These are phyloP conservation scores for Brachycybe producta DNA, from an alignment of 2,888 invertebrate genomes.

Conservation along the genomic window DNA sequence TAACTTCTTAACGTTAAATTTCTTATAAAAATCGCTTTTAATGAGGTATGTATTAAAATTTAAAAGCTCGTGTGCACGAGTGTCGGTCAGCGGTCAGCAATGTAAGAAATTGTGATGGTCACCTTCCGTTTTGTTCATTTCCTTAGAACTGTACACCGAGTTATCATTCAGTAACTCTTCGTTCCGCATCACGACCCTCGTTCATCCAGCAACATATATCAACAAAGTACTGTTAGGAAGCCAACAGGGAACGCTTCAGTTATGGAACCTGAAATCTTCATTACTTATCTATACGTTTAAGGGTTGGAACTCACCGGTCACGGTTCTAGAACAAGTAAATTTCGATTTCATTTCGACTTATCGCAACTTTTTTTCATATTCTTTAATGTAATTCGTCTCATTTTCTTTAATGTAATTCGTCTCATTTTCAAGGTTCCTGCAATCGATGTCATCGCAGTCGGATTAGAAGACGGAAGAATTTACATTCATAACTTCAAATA, in stretches of 20 bases:
- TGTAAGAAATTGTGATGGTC: too few relatives aligned
- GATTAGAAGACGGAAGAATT: slow-evolving; percentile 66
- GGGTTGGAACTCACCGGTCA: slow-evolving; percentile 57
- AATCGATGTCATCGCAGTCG: slow-evolving; percentile 78
- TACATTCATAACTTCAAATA: slow-evolving; percentile 73
- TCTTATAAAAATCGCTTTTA: too few relatives aligned
- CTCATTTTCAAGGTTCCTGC: slow-evolving; percentile 59
- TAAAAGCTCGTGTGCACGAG: too few relatives aligned
- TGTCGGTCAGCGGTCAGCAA: too few relatives aligned
- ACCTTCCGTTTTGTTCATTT: slow-evolving; percentile 7
- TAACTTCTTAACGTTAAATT: too few relatives aligned
- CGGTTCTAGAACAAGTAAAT: slow-evolving; percentile 53
- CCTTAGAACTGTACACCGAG: slow-evolving; percentile 31
- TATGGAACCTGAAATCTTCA: slow-evolving; percentile 76
- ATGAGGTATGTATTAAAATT: too few relatives aligned
- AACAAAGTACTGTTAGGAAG: slow-evolving; percentile 87
- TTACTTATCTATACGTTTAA: slow-evolving; percentile 62
- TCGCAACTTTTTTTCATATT: not conserved
- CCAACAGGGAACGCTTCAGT: slow-evolving; percentile 64
- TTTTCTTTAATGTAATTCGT: not conserved
- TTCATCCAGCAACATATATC: slow-evolving; percentile 86
- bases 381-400: not conserved
- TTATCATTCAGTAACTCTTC: slow-evolving; percentile 39
- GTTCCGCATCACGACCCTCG: slow-evolving; percentile 68
- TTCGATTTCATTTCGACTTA: slow-evolving; percentile 4